A percentile compares a stretch with the other conserved stretches of the same genome.
phyloP scores from a whole-genome alignment of 2,888 invertebrate species.

The Eueremaeus valkanovi region DNA sequence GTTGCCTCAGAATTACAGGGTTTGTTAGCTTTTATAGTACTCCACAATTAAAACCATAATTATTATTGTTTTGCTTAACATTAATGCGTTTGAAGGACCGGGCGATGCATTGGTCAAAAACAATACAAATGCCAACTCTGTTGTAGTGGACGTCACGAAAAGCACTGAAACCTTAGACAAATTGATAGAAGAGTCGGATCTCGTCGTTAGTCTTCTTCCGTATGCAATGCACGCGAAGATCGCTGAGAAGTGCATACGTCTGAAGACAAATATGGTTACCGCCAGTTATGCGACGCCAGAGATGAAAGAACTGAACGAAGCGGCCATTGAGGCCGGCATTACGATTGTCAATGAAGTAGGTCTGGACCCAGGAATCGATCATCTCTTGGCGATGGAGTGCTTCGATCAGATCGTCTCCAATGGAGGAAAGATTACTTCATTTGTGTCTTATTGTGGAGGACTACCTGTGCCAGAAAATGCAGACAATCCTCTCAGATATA shows the following conservation, averaged over 20 bases:
- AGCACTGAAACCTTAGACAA: slow-evolving; percentile 64
- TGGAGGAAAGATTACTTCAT: slow-evolving; percentile 89
- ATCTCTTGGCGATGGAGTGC: slow-evolving; percentile 91
- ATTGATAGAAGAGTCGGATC: slow-evolving; percentile 62
- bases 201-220: slow-evolving; percentile 71
- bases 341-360: slow-evolving; percentile 96
- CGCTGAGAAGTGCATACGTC: slow-evolving; percentile 79
- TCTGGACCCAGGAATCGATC: slow-evolving; percentile 97
- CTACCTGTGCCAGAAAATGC: slow-evolving; percentile 95
- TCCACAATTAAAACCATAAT: too few relatives aligned
- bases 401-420: slow-evolving; percentile 77
- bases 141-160: slow-evolving; percentile 76
- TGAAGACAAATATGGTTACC: slow-evolving; percentile 87
- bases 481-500: slow-evolving; percentile 63
- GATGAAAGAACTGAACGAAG: slow-evolving; percentile 70
- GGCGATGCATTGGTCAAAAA: slow-evolving; percentile 72
- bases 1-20: slow-evolving; percentile 79
- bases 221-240: slow-evolving; percentile 79
- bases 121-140: slow-evolving; percentile 61
- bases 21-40: too few relatives aligned
- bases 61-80: not conserved
- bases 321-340: slow-evolving; percentile 78
- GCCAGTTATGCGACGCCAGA: slow-evolving; percentile 88
- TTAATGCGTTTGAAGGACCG: slow-evolving; percentile 55
- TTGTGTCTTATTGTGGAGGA: slow-evolving; percentile 94